Conservation (phyloP, 2,797 vertebrate species). For the Siniperca undulata region DNA sequence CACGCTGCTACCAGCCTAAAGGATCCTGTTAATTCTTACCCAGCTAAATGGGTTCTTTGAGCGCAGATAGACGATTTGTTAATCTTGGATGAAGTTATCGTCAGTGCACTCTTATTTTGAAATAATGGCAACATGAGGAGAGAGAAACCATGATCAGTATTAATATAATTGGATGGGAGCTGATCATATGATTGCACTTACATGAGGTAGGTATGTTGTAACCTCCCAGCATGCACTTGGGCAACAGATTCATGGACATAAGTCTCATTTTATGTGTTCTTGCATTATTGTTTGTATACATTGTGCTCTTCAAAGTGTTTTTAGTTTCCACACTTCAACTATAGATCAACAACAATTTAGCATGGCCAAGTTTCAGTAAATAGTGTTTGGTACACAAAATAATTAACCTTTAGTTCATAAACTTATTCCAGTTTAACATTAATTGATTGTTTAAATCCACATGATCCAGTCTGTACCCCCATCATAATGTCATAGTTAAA, state of each 20-base stretch:
- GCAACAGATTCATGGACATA: not conserved
- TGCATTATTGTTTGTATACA: not conserved
- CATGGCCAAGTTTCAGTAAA: not conserved
- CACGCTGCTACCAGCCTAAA: not conserved
- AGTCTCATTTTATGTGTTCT: not conserved
- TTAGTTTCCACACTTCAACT: no score
- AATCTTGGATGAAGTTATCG: not conserved
- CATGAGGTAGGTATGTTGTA: not conserved
- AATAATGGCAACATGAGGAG: not conserved
- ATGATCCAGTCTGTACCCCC: not conserved
- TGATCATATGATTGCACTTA: not conserved
- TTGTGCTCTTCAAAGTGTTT: not conserved
- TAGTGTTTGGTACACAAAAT: not conserved
- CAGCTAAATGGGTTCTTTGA: not conserved
- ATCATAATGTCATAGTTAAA: not conserved
- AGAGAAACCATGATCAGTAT: not conserved
- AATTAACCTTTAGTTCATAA: not conserved
- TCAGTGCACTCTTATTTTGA: not conserved
- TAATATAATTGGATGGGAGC: not conserved
- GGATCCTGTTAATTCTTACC: conserved; percentile 3
- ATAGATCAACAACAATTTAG: not conserved
- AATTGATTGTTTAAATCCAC: not conserved
- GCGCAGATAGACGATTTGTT: not conserved
- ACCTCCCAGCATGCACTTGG: not conserved
- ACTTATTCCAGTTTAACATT: not conserved